phyloP scores from a whole-genome alignment of 2,888 invertebrate genomes.

The Apeira syringaria region DNA sequence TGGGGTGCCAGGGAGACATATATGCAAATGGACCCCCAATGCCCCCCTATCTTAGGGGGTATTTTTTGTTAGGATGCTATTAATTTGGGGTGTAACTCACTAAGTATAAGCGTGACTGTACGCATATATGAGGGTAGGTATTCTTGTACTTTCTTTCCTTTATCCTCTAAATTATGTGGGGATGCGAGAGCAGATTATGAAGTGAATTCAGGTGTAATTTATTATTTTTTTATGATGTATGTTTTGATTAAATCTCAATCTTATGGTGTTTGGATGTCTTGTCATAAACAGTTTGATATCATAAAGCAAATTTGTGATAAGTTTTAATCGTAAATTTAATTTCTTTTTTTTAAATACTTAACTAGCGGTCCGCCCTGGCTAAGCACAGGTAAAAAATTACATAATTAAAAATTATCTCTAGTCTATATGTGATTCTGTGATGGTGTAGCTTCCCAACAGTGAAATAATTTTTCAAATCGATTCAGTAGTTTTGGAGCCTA shows the following conservation, averaged over 20 bases:
- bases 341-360: no score
- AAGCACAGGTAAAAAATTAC: no score
- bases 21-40: constrained; percentile 78
- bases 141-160: constrained; percentile 56
- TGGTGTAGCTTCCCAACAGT: no score
- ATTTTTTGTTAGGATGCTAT: constrained; percentile 83
- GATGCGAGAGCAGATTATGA: constrained; percentile 67
- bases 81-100: constrained; percentile 81
- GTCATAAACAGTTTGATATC: no score
- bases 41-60: constrained; percentile 72
- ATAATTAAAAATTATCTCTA: no score
- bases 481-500: no score
- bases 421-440: no score
- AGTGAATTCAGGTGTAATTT: constrained; percentile 66
- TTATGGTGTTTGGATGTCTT: no score
- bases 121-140: constrained; percentile 53
- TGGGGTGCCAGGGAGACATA: constrained; percentile 81
- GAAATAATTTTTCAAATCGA: no score
- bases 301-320: no score
- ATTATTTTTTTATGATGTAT: constrained; percentile 37
- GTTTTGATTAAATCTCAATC: constrained; percentile 19
- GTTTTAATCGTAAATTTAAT: no score
- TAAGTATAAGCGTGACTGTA: constrained; percentile 62
- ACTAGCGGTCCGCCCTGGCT: no score
- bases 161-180: constrained; percentile 77